Percentiles rank a stretch among this genome's conserved stretches.
Conservation (phyloP, 2,888 invertebrate genomes). For the Erebia aethiops region DNA sequence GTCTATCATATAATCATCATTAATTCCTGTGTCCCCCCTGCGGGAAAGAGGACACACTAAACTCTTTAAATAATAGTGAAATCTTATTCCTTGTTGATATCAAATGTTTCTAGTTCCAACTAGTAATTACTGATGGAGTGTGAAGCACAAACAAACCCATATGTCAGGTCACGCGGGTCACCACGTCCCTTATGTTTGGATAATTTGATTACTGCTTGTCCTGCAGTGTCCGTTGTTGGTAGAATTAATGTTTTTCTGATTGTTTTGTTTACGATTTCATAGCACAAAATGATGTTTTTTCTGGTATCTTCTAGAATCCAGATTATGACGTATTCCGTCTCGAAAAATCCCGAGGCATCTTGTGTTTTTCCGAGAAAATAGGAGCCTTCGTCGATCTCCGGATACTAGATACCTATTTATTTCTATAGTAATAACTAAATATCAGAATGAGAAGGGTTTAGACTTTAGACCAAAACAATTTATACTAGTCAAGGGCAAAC, state of each 20-base stretch:
- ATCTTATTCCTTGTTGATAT: background rate
- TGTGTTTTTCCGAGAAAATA: too few relatives aligned
- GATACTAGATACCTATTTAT: too few relatives aligned
- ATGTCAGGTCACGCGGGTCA: constrained; percentile 37
- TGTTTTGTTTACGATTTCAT: constrained; percentile 1
- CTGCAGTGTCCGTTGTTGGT: background rate
- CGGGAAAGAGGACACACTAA: too few relatives aligned
- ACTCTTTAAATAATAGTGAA: background rate
- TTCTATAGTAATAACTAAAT: too few relatives aligned
- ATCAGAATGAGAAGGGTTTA: too few relatives aligned
- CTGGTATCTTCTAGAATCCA: background rate
- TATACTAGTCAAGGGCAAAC: too few relatives aligned
- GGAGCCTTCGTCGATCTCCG: too few relatives aligned
- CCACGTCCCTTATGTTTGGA: constrained; percentile 33
- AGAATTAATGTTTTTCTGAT: constrained; percentile 6
- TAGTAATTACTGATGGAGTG: background rate
- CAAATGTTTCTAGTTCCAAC: background rate
- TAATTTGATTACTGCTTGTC: constrained; percentile 37
- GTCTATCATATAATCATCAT: too few relatives aligned
- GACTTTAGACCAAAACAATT: too few relatives aligned
- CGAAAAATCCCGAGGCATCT: too few relatives aligned
- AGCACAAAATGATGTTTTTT: background rate
- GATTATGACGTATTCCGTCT: too few relatives aligned
- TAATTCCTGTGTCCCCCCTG: too few relatives aligned
- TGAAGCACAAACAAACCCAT: constrained; percentile 28